Evolutionary conservation across 2,888 invertebrate genomes (phyloP), one percentile per base, ranked within the genome.

Genomic region (Luperina nickerlii): DNA sequence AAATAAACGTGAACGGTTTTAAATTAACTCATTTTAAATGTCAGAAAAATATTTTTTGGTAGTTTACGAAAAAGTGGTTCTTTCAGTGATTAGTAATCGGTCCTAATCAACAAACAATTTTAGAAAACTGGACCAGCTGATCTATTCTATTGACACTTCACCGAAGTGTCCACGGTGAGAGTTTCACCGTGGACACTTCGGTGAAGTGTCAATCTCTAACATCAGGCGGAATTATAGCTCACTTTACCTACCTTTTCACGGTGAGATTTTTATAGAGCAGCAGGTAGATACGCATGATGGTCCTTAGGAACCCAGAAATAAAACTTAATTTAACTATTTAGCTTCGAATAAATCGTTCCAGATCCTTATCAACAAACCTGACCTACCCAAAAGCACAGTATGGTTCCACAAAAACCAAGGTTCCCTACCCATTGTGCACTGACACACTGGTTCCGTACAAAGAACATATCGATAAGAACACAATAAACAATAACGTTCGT

Each of bases 401-500:
- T 51, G 80, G 76, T 85, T 83, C 91, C 82, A 92, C 94, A 96
- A 96, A 96, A 96, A 96, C 92, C 94, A 94, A 95, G 94, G 94
- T 90, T 92, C 90, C 87, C 89, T 48, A 82, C 78, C 94, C 89
- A 96, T 96, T 96, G 96, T 96, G 89, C 85, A 90, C 90, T 78
- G 85, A 85, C 90, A 90, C 89, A 90, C 90, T 90, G 92, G 93
- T 92, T 93, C 92, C 92, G 92, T 91, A 92, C 92, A 91, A 90
- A 92, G 92, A 91, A 94, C 93, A 95, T 94, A 95, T 95, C 95
- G 96, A 96, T 96, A 96, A 96, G 95, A 96, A 96, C 91, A 96
- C 96, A 97, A 97, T 96, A 96, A 96, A 97, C 96, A 96, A 97
- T 96, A 96, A 96, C 96, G 95, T 91, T 94, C 93, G 91, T 90